phyloP scores from a whole-genome alignment of 2,888 invertebrate species.

The Noctuana brunneofusca region DNA sequence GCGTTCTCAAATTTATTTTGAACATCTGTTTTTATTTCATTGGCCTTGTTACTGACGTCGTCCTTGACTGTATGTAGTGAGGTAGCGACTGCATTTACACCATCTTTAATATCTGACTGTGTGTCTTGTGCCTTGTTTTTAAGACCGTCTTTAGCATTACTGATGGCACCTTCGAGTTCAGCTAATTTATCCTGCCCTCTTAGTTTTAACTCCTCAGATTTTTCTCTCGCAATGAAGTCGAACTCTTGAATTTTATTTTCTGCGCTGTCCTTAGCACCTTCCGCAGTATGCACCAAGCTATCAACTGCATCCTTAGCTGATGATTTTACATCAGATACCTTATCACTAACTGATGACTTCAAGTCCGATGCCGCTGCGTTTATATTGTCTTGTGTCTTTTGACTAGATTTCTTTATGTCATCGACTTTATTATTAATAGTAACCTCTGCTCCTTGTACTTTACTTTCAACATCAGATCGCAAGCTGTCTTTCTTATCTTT shows the following conservation, averaged over 20 bases:
- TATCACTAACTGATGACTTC: conserved; percentile 50
- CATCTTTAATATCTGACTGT: conserved; percentile 38
- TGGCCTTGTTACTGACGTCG: conserved; percentile 51
- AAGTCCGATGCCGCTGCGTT: conserved; percentile 50
- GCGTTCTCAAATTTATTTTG: conserved; percentile 53
- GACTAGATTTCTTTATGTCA: conserved; percentile 52
- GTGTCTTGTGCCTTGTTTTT: conserved; percentile 50
- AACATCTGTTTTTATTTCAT: conserved; percentile 52
- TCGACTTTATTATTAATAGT: conserved; percentile 51
- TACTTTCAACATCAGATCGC: conserved; percentile 52
- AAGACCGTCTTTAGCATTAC: conserved; percentile 53
- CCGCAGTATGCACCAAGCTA: conserved; percentile 60
- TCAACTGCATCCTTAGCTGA: conserved; percentile 58
- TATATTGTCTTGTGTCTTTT: conserved; percentile 52
- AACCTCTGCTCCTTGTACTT: conserved; percentile 49
- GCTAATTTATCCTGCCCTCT: conserved; percentile 53
- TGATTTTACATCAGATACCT: conserved; percentile 53
- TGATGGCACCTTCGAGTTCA: conserved; percentile 58
- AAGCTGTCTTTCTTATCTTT: conserved; percentile 53
- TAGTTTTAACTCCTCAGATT: conserved; percentile 61
- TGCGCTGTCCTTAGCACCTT: conserved; percentile 60
- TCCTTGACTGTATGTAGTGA: conserved; percentile 50
- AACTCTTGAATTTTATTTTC: conserved; percentile 66
- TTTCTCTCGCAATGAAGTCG: conserved; percentile 68
- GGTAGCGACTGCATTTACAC: conserved; percentile 58